Base-by-base conservation (phyloP, 1,140 invertebrate species). In the Tribolium castaneum region DNA sequence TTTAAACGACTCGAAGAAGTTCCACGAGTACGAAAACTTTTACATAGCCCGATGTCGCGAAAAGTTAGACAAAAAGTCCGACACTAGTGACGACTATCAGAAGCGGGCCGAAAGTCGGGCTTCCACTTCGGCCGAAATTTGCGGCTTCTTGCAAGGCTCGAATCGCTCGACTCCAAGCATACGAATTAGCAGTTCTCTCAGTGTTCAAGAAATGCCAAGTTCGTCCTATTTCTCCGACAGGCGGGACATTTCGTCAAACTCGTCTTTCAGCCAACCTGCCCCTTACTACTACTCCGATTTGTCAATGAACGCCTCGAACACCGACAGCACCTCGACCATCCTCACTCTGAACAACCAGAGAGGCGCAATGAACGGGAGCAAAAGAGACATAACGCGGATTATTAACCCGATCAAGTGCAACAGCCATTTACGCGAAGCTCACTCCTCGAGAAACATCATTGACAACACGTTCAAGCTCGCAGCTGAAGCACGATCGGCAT, bases 241-340 rank as follows among this genome's bases (percentile, higher is more conserved):
- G 39, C 78, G 72, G 45, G 77, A 78, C 14, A 76, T 76, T n/a
- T 59, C 62, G n/a, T 52, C 78, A 10, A 76, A 79, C 19, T 56
- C 73, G 6, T 79, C 74, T 9, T 71, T 73, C 13, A 66, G 89
- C 35, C 90, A 91, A 77, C 89, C 90, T 10, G 94, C 94, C 10
- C 95, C 95, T 0, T 96, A 96, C 84, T 96, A 97, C 83, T 96
- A 96, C 86, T 96, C 95, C 0, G 95, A 97, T 86, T 87, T 96
- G n/a, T 89, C 88, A 12, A 80, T 84, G 75, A 86, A 83, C 76
- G 79, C 81, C 0, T 80, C 83, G n/a, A 78, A 76, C 39, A 80
- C 78, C 7, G 82, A 80, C 71, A 79, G 79, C 45, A 78, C 70
- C 34, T 78, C 76, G 4, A 83, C 80, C 1, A 80, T 82, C 16